Evolutionary conservation across 2,113 vertebrate genomes (phyloP), one percentile per base, ranked within the genome.

Genomic region (Apodemus sylvaticus): DNA sequence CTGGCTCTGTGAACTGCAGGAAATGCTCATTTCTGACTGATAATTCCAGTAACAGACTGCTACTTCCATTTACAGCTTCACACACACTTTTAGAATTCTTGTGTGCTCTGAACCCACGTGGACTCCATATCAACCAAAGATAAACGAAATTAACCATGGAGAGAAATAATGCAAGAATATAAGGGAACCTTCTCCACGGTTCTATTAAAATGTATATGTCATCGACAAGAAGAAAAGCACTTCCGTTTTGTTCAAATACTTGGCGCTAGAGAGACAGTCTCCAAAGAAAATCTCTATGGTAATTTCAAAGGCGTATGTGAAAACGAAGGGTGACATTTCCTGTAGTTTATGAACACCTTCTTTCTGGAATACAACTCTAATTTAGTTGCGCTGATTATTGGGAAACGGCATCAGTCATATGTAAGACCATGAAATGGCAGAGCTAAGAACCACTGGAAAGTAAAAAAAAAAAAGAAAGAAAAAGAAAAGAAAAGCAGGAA

Each of bases 51-150:
- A 86, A 88, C 51, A 93, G 95, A 55, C 31, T 29, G 34, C 51
- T 81, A 62, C 60, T 86, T 94, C 94, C 31, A 93, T 71, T 74
- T 91, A 34, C 26, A n/a, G 11, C 22, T 77, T 89, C 22, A 95
- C 94, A 51, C 82, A 55, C 24, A 89, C 19, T 90, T 96, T 78
- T 86, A 48, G 89, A 62, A 81, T 92, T 89, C 29, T 60, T n/a
- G 83, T 86, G 86, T 48, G 48, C 42, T 91, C 20, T 77, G 45
- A 76, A 53, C 26, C 45, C 82, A 53, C n/a, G 74, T 66, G 19
- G 17, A 34, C 62, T 36, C n/a, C n/a, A n/a, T n/a, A 79, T 4
- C 36, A 93, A 87, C 29, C n/a, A 5, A 95, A 87, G 48, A 82
- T 14, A 76, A 95, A 89, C 13, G 19, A 96, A 94, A 93, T 77